Evolutionary conservation across 2,888 invertebrate genomes (phyloP), one percentile per base, ranked within the genome.

Genomic region (Erebia aethiops): DNA sequence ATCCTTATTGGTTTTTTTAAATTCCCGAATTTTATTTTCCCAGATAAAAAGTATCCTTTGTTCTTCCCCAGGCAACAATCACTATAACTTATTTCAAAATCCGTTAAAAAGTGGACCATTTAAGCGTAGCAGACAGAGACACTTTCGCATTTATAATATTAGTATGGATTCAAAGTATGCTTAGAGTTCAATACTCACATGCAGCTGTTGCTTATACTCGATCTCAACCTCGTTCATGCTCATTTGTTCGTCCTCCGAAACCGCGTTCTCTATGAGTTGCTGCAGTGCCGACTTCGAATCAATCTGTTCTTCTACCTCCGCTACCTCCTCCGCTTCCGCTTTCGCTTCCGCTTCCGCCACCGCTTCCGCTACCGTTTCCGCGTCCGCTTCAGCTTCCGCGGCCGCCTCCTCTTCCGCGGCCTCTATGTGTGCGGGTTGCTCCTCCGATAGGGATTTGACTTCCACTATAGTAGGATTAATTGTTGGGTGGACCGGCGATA

Each of bases 211-310:
- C 60, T 79, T 79, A 49, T 72, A 79, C 49, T 80, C 80, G 21
- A 80, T 71, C 67, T 81, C 80, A 5, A 80, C 76, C 62, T 81
- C 77, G 2, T 70, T 58, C 58, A 74, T 49, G n/a, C 26, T 67
- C 46, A 68, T 58, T 18, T 69, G 10, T 1, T 9, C 63, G 11
- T 71, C 75, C 10, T 75, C 77, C 13, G 75, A 60, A 21, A 79
- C 79, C 1, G 82, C 73, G 51, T 82, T 82, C 18, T 86, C 83
- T 7, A 85, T 77, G 16, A 90, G 75, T 1, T 84, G 78, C 1
- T 67, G 79, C 43, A 85, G 70, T 1, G 81, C 76, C 4, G 76
- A 77, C 74, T 84, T 85, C 1, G 81, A 81, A 46, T 82, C 84
- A 7, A 67, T 26, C 16, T 77, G 52, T n/a, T 52, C 52, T 18